Evolutionary conservation across 2,113 vertebrate species (phyloP).

Genomic region (Pristiophorus japonicus): DNA sequence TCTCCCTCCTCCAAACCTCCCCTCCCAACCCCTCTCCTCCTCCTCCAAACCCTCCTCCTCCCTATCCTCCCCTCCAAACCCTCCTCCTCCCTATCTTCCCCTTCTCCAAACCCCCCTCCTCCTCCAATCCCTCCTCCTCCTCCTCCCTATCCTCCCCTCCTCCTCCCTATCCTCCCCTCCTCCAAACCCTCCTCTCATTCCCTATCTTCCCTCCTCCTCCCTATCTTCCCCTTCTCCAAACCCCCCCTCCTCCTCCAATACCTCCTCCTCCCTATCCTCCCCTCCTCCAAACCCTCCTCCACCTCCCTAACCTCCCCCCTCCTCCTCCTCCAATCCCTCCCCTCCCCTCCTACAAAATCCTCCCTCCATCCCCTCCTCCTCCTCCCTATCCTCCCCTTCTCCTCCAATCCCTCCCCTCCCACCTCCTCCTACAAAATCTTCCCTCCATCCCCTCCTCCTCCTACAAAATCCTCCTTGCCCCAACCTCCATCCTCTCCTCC

Average conservation of each 20-base stretch:
- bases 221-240: background rate
- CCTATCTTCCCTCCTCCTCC: no score
- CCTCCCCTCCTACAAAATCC: background rate
- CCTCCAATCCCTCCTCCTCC: background rate
- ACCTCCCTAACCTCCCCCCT: no score
- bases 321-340: no score
- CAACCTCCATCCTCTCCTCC: background rate
- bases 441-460: background rate
- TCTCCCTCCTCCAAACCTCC: no score
- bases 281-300: no score
- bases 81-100: background rate
- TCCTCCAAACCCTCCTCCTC: no score
- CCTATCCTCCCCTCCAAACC: background rate
- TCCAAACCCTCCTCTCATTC: background rate
- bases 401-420: background rate
- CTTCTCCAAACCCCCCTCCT: no score
- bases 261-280: no score
- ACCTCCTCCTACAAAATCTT: background rate
- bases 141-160: no score
- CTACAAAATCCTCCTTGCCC: no score
- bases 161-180: rapidly evolving
- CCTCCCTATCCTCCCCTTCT: background rate
- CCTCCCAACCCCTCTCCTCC: no score
- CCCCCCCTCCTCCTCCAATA: background rate
- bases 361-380: background rate